Evolutionary conservation across 2,888 invertebrate genomes (phyloP).

Genomic region (Acrobasis consociella): DNA sequence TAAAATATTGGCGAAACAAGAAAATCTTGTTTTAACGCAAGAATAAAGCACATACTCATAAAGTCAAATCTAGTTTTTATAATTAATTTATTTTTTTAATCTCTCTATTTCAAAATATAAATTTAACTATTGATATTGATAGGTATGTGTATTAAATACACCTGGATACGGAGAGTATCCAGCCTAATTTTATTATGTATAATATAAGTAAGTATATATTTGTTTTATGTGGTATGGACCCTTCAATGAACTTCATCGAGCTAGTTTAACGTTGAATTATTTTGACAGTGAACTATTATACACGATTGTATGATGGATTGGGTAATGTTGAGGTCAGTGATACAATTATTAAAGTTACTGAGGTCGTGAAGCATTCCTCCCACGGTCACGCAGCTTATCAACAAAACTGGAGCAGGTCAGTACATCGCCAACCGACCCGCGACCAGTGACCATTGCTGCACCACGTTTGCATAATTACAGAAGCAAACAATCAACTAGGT

Average conservation of each 20-base stretch:
- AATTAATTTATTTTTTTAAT: too few species aligned
- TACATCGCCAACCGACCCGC: conserved; percentile 9
- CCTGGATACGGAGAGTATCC: too few species aligned
- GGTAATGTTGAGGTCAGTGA: conserved; percentile 48
- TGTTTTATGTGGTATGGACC: too few species aligned
- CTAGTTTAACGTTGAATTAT: neutral
- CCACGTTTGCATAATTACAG: neutral
- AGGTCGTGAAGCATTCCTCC: conserved; percentile 67
- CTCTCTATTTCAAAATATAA: too few species aligned
- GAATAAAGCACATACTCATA: neutral
- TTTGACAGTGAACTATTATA: conserved; percentile 9
- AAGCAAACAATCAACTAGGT: neutral
- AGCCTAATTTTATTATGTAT: too few species aligned
- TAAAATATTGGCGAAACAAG: neutral
- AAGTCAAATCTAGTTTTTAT: too few species aligned
- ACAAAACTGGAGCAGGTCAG: conserved; percentile 53
- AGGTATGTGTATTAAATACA: too few species aligned
- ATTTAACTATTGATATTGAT: too few species aligned
- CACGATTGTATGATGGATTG: conserved; percentile 14
- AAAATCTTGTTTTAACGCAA: neutral
- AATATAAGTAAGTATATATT: too few species aligned
- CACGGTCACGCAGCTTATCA: conserved; percentile 58
- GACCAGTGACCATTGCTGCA: neutral
- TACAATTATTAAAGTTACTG: conserved; percentile 63
- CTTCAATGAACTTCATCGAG: neutral